Evolutionary conservation across 2,113 vertebrate species (phyloP).

Genomic region (Triplophysa rosa): DNA sequence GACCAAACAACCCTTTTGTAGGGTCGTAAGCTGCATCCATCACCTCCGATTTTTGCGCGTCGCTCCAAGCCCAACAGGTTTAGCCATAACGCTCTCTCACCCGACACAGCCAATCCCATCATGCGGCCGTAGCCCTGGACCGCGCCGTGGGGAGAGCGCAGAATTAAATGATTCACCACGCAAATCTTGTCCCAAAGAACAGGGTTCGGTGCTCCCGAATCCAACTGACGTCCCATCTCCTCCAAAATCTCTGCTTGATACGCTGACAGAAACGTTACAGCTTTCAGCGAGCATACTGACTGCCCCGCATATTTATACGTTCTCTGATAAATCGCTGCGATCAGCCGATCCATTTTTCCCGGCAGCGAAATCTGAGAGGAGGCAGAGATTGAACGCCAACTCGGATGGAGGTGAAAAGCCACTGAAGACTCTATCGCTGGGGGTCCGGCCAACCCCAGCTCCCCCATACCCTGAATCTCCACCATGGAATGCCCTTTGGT

Average conservation of each 20-base stretch:
- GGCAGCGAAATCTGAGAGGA: neutral
- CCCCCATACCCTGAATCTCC: neutral
- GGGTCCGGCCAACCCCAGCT: neutral
- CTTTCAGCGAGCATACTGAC: neutral
- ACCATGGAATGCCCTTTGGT: neutral
- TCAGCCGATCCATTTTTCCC: neutral
- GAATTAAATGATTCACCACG: no score
- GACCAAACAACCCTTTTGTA: constrained; percentile 27
- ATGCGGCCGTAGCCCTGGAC: neutral
- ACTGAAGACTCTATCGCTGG: neutral
- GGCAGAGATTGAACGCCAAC: neutral
- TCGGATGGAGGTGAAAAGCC: neutral
- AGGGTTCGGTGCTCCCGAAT: no score
- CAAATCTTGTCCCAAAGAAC: no score
- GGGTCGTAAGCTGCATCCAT: constrained; percentile 20
- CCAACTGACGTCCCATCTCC: no score
- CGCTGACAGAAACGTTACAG: no score
- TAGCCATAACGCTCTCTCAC: neutral
- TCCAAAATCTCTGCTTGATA: no score
- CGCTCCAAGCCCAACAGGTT: neutral
- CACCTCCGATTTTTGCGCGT: neutral
- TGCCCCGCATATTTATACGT: neutral
- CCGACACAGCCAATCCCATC: neutral
- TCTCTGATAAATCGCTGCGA: neutral
- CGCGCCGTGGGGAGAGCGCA: no score